Base-by-base conservation (phyloP, 2,888 invertebrate species). In the Chrysolina americana region DNA sequence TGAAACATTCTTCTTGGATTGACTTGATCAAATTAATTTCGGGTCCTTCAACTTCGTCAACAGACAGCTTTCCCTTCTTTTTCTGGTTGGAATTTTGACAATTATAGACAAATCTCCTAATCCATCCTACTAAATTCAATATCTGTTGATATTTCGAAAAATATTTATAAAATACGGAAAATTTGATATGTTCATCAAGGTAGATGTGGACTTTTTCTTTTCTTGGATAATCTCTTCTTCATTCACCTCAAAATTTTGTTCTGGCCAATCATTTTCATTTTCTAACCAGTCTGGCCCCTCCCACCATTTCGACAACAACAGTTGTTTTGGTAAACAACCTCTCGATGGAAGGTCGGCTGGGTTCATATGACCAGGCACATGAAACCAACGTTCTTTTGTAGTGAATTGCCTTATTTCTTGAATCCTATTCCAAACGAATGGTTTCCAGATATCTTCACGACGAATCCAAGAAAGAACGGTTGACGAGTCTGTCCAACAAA, bases 331-430 rank as follows among this genome's bases (percentile, higher is more conserved):
- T n/a, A n/a, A n/a, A n/a, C n/a, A n/a, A n/a, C n/a, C 48, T 50
- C 19, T 50, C n/a, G 48, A 50, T 50, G 48, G 41, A 36, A 63
- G 36, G 15, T 63, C 63, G 11, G 63, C 63, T 19, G 41, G 48
- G 11, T 23, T 48, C 21, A 65, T 56, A 68, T 15, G 10, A 41
- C 41, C 36, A 66, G 36, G 36, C 17, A 53, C 56, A n/a, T 53
- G 56, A 53, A 53, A 53, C 56, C 56, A 53, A 53, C 17, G 10
- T 2, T 53, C 8, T 50, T 50, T 50, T 50, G 17, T 15, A 1
- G 48, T 50, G n/a, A 0, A 17, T 17, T 17, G 9, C 9, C 48
- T 13, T 15, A 50, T 50, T 5, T 50, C 48, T 50, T 50, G 48
- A 50, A 50, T 50, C n/a, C 48, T n/a, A n/a, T 50, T 50, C 2